Base-by-base conservation (phyloP, 2,888 invertebrate species). In the Diachrysia chrysitis region DNA sequence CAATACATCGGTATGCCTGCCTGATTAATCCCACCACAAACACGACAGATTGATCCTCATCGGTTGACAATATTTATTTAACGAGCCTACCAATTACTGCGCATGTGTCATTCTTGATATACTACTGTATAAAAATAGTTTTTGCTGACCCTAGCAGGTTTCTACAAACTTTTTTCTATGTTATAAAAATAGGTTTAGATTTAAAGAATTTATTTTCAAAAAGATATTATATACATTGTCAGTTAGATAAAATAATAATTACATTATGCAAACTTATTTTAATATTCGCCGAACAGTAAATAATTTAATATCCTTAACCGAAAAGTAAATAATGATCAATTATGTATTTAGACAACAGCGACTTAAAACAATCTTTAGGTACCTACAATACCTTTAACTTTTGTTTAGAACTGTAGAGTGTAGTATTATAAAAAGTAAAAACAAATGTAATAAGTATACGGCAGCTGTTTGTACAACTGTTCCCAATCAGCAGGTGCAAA, bases 1-100 rank as follows among this genome's bases (percentile, higher is more conserved):
- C 71, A 72, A 83, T 83, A 54, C 75, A 69, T 73, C 55, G 79
- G 81, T 73, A 78, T 81, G 69, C 58, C 60, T 48, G 64, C 48
- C 70, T 78, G 63, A 81, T 81, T 81, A 81, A 81, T 81, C 70
- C 59, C 17, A 53, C 64, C 32, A 16, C 63, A 48, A 51, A 12
- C 23, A 25, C 29, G 55, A 63, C 71, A 69, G 62, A 78, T 81
- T 63, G 69, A 71, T 69, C 42, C 57, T 57, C 68, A 72, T 75
- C 59, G 29, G 21, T 72, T 74, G 71, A 64, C 81, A 73, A 67
- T 67, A 70, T 74, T 70, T 66, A 16, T 51, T 63, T 83, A 81
- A 81, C 71, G 60, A 81, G 68, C 35, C 48, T 63, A 66, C 69
- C 69, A 70, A 71, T 80, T 67, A 70, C 58, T 60, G 68, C 56